Percentiles rank a stretch among this genome's conserved stretches.
phyloP scores from a whole-genome alignment of 2,888 invertebrate genomes.

The Bhutanitis thaidina region DNA sequence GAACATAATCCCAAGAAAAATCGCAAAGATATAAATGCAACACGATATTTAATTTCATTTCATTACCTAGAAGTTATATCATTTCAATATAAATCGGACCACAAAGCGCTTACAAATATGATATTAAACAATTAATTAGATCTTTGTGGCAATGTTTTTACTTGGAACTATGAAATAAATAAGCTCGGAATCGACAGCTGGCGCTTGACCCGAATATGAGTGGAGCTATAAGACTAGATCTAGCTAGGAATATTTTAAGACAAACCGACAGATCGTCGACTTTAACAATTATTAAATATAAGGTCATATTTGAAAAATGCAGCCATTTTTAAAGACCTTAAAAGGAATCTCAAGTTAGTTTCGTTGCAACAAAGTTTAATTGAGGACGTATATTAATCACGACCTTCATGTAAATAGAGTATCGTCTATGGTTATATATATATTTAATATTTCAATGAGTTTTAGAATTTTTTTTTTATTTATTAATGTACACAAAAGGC shows the following conservation, averaged over 20 bases:
- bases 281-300: constrained; percentile 11
- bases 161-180: constrained; percentile 25
- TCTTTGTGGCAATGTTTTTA: constrained; percentile 20
- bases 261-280: constrained; percentile 4
- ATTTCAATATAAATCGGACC: constrained; percentile 6
- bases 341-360: constrained; percentile 1
- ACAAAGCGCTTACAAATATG: constrained; percentile 7
- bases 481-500: too few relatives aligned
- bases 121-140: constrained; percentile 17
- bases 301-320: constrained; percentile 6
- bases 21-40: too few relatives aligned
- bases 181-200: constrained; percentile 36
- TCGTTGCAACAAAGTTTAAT: constrained; percentile 1
- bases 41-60: not conserved
- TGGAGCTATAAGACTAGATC: too few relatives aligned
- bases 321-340: constrained; percentile 8
- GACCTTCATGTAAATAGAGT: not conserved
- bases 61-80: constrained; percentile 8
- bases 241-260: constrained; percentile 3
- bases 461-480: too few relatives aligned
- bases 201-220: constrained; percentile 39
- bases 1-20: too few relatives aligned
- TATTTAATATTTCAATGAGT: too few relatives aligned
- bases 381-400: not conserved
- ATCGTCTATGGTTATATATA: too few relatives aligned